Conservation (phyloP, 2,113 vertebrate species). For the Siphamia tubifer region DNA sequence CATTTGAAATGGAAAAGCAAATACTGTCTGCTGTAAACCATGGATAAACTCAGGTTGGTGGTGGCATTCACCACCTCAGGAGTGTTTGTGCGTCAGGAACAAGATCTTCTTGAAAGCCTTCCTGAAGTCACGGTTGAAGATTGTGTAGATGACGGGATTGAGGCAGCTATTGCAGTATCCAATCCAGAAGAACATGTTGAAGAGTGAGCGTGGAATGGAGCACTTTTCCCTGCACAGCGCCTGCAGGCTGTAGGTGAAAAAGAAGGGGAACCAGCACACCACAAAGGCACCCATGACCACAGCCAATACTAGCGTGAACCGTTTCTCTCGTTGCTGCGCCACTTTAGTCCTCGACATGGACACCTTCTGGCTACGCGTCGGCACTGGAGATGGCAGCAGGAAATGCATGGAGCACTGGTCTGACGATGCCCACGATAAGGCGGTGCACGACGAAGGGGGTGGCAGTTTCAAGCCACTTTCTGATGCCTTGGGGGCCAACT, state of each 20-base stretch:
- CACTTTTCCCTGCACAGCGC: constrained; percentile 84
- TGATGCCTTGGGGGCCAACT: neutral
- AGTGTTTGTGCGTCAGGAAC: constrained; percentile 53
- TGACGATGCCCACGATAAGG: constrained; percentile 52
- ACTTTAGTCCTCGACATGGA: constrained; percentile 77
- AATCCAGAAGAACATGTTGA: constrained; percentile 92
- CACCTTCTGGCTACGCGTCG: constrained; percentile 52
- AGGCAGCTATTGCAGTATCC: constrained; percentile 82
- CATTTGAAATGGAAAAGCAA: too few species aligned
- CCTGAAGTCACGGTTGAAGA: constrained; percentile 87
- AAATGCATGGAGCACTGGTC: constrained; percentile 56
- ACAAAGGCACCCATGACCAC: constrained; percentile 89
- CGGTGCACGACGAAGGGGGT: constrained; percentile 48
- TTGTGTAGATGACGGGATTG: constrained; percentile 80
- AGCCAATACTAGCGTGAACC: constrained; percentile 85
- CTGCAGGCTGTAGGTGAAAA: constrained; percentile 88
- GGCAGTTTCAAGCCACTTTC: constrained; percentile 39
- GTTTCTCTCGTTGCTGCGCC: constrained; percentile 82
- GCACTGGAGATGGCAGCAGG: constrained; percentile 51
- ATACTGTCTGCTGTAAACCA: too few species aligned
- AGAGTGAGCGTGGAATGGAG: constrained; percentile 83
- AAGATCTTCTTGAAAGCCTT: constrained; percentile 84
- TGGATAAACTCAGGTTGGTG: too few species aligned
- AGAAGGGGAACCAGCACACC: constrained; percentile 91
- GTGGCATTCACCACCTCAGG: constrained; percentile 43